Evolutionary conservation across 2,113 vertebrate species (phyloP).

Genomic region (Chaetops frenatus): DNA sequence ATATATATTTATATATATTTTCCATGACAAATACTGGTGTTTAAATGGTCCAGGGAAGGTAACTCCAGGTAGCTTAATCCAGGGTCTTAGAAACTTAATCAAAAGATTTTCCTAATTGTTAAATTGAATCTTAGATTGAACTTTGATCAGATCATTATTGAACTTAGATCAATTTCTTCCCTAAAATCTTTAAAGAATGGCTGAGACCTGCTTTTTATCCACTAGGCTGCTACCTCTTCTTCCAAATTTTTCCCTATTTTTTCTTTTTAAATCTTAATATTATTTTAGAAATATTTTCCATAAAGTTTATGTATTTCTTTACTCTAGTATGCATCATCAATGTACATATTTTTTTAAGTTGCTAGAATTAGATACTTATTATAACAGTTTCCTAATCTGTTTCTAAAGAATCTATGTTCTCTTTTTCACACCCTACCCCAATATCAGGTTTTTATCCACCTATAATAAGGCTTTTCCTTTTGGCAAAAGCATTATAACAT

Average conservation of each 20-base stretch:
- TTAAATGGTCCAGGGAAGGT: background rate
- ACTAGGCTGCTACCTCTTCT: background rate
- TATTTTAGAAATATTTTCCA: background rate
- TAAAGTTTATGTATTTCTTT: background rate
- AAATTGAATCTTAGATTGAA: background rate
- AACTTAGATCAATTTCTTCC: background rate
- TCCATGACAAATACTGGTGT: background rate
- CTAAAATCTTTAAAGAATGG: background rate
- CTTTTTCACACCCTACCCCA: background rate
- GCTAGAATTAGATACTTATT: background rate
- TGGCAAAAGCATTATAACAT: background rate
- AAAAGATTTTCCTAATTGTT: background rate
- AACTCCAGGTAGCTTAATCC: background rate
- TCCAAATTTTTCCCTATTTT: background rate
- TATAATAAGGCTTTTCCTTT: background rate
- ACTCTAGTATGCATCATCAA: background rate
- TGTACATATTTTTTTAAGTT: background rate
- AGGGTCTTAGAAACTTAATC: background rate
- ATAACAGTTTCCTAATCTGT: background rate
- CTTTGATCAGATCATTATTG: background rate
- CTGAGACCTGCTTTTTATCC: background rate
- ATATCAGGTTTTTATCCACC: background rate
- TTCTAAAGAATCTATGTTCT: background rate
- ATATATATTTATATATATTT: background rate
- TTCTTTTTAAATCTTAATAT: background rate